Evolutionary conservation across 2,113 vertebrate species (phyloP), one percentile per base, ranked within the genome.

Genomic region (Neolamprologus brichardi): DNA sequence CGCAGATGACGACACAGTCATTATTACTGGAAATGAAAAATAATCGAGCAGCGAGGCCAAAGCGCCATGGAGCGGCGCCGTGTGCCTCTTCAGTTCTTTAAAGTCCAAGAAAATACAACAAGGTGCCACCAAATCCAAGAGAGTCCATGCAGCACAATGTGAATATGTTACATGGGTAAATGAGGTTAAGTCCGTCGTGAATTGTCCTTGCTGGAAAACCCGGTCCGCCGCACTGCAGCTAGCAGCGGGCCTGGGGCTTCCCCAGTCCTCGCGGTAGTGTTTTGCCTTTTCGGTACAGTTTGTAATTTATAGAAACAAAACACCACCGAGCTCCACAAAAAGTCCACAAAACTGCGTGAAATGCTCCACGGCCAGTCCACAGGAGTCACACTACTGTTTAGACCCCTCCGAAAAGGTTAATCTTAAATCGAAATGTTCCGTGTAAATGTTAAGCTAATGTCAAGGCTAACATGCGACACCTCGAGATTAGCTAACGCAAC

Each of bases 21-120:
- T 87, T 92, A 82, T 88, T 77, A 88, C 23, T 87, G 84, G 82
- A 84, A 87, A 86, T 82, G 88, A 89, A 93, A 93, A 93, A 93
- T 80, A 52, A 46, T 39, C 18, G 87, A 84, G 34, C 23, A 62
- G 11, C 18, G 87, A 90, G 88, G 83, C 91, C 85, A 79, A 79
- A 25, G 92, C 87, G 90, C 91, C 91, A 82, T 79, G 49, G 49
- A 83, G 62, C 6, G 78, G 88, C 88, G 79, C 84, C 23, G 46
- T 58, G 70, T 18, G 82, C 88, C 91, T 84, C 67, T 14, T 37
- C 67, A 95, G 93, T 94, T 84, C 92, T 83, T 93, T 30, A 81
- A 4, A 94, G 95, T 95, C 91, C 94, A 79, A 88, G 51, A 85
- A 72, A 87, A 87, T 81, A 88, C 54, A 89, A 39, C 30, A 60